These are phyloP conservation scores for pig (Sus scrofa) DNA, from an alignment of 2,113 vertebrate genomes.

Conservation along the genomic window T2T-Sscrofa CM000812.6:107511501-107512000, in stretches of 20 bases:
- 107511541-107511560: slow-evolving; percentile 1
- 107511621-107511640: not conserved
- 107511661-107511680: not conserved
- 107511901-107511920: slow-evolving; percentile 12
- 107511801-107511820: slow-evolving; percentile 74
- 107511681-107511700: not conserved
- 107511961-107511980: not conserved
- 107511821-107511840: slow-evolving; percentile 79
- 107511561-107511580: not conserved
- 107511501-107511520: not conserved
- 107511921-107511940: not conserved
- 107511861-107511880: slow-evolving; percentile 72
- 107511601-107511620: not conserved
- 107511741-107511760: slow-evolving; percentile 63
- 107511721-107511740: slow-evolving; percentile 78
- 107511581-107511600: slow-evolving; percentile 23
- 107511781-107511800: slow-evolving; percentile 78
- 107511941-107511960: slow-evolving; percentile 51
- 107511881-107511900: slow-evolving; percentile 66
- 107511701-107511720: slow-evolving; percentile 30
- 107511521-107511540: not conserved
- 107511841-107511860: slow-evolving; percentile 80
- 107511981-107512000: not conserved
- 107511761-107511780: not conserved
- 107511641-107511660: not conserved